Percentiles rank a stretch among this genome's conserved stretches.
phyloP scores from a whole-genome alignment of 1,140 invertebrate genomes.

The Lucilia sericata region DNA sequence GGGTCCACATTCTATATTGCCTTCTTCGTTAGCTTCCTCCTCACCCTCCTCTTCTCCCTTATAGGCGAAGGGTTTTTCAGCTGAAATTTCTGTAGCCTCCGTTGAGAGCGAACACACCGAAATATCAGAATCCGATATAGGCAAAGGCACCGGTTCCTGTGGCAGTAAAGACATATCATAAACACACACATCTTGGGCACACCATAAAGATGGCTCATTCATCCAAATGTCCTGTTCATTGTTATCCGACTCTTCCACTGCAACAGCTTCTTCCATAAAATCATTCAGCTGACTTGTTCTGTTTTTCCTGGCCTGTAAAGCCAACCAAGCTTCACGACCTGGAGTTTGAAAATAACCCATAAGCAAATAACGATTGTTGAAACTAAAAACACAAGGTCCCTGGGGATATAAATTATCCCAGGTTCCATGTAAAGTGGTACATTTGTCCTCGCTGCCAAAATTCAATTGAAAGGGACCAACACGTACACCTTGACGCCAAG shows the following conservation, averaged over 20 bases:
- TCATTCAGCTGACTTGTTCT: constrained; percentile 68
- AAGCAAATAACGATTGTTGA: constrained; percentile 76
- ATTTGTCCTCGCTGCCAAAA: constrained; percentile 69
- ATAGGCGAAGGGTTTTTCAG: constrained; percentile 54
- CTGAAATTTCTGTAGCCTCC: constrained; percentile 47
- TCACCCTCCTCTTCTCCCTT: constrained; percentile 62
- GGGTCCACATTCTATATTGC: constrained; percentile 62
- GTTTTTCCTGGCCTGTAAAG: constrained; percentile 23
- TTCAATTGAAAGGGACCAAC: constrained; percentile 77
- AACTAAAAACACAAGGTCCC: constrained; percentile 77
- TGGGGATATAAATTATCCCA: constrained; percentile 75
- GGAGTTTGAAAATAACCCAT: constrained; percentile 71
- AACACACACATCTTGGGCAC: constrained; percentile 73
- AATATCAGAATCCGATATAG: constrained; percentile 72
- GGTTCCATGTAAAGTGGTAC: constrained; percentile 73
- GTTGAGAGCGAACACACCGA: constrained; percentile 64
- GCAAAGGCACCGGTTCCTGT: constrained; percentile 74
- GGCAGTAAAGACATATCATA: constrained; percentile 77
- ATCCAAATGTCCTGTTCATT: constrained; percentile 65
- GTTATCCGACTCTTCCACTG: constrained; percentile 66
- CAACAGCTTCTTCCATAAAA: constrained; percentile 69
- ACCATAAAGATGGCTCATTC: constrained; percentile 71
- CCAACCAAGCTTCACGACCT: constrained; percentile 27
- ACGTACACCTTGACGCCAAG: constrained; percentile 76
- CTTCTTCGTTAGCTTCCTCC: constrained; percentile 64